These are phyloP conservation scores for Arctopsyche grandis DNA, from an alignment of 1,140 invertebrate species.

Conservation along the genomic window DNA sequence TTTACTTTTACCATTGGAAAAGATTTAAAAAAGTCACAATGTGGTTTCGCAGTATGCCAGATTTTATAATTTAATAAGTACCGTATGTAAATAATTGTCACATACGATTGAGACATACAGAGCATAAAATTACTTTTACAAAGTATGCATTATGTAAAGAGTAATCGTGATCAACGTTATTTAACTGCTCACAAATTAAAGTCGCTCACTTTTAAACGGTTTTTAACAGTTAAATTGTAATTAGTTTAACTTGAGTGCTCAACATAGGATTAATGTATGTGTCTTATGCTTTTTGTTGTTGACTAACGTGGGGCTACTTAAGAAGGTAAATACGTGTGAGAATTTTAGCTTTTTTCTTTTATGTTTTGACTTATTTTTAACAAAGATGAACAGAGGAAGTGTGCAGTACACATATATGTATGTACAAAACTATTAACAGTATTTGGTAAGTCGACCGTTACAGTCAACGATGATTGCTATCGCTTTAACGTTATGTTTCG, in stretches of 20 bases:
- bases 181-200: not conserved
- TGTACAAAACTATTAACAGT: not conserved
- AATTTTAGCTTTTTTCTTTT: not conserved
- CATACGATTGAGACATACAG: not conserved
- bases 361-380: no score
- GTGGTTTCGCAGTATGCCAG: no score
- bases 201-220: not conserved
- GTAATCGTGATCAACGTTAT: not conserved
- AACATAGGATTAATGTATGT: not conserved
- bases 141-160: not conserved
- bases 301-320: no score
- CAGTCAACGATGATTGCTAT: not conserved
- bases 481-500: not conserved
- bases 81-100: no score
- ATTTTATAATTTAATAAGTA: no score
- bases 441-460: not conserved
- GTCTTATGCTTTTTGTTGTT: not conserved
- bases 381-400: no score
- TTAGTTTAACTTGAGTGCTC: not conserved
- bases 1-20: no score
- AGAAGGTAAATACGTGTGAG: not conserved
- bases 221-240: not conserved
- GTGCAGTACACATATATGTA: no score
- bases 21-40: no score
- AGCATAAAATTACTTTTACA: not conserved